phyloP scores from a whole-genome alignment of 2,888 invertebrate genomes.

The Rhagonycha lutea region DNA sequence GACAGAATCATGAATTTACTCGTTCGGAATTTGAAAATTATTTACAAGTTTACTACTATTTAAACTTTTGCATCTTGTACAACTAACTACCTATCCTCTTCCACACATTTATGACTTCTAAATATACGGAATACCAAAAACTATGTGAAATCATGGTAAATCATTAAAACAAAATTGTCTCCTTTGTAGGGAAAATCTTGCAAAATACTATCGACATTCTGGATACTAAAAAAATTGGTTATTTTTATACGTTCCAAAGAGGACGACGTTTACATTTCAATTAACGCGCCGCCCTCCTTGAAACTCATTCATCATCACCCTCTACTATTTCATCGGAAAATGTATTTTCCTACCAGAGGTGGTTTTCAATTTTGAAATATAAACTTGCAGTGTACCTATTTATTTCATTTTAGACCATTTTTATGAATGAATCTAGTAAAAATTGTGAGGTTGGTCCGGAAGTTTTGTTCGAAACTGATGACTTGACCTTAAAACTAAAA shows the following conservation, averaged over 20 bases:
- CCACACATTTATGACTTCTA: too few species aligned
- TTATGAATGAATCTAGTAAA: conserved; percentile 22
- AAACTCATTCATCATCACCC: conserved; percentile 10
- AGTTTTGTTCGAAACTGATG: conserved; percentile 25
- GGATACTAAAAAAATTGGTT: not conserved
- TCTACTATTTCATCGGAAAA: not conserved
- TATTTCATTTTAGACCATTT: not conserved
- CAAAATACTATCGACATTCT: not conserved
- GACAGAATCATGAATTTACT: not conserved
- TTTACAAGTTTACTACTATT: not conserved
- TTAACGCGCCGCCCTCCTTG: not conserved
- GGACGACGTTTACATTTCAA: not conserved
- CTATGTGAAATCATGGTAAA: too few species aligned
- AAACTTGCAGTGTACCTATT: not conserved
- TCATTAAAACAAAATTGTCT: not conserved
- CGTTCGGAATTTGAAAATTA: not conserved
- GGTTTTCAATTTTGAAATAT: not conserved
- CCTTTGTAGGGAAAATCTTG: not conserved
- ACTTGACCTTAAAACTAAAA: conserved; percentile 50
- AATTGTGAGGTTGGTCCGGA: conserved; percentile 11
- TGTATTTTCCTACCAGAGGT: not conserved
- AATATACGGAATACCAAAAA: too few species aligned
- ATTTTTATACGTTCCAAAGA: not conserved
- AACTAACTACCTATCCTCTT: too few species aligned
- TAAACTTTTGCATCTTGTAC: too few species aligned